Base-by-base conservation (phyloP, 2,888 invertebrate species). In the Pammene fasciana region DNA sequence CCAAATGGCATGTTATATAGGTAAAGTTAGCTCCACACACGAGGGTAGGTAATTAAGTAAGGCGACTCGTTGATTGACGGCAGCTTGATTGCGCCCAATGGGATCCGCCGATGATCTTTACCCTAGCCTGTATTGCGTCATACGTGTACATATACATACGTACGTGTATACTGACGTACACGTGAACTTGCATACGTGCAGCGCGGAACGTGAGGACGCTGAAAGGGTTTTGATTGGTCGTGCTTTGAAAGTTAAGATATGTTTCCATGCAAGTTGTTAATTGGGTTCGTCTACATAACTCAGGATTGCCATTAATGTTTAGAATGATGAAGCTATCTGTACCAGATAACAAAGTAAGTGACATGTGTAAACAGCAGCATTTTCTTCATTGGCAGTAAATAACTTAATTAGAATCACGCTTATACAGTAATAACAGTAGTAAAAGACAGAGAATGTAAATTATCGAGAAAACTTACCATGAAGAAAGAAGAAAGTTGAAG, bases 11-110 rank as follows among this genome's bases (percentile, higher is more conserved):
- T 18, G 16, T 11, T 43, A 54, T 65, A 60, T 70, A 60, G 54
- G 54, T 67, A 67, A 46, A 43, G 67, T 43, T 50, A n/a, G 46
- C 59, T 60, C 61, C 50, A 71, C 70, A 66, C 61, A 48, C 56
- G 67, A 70, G 67, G 52, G 55, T 62, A 66, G 72, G 71, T 73
- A 73, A 73, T 73, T 72, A 73, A 72, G 73, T 73, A 73, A 72
- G 71, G 72, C 72, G 72, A 71, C 56, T 61, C 65, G 73, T 48
- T 72, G 73, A 73, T 72, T 73, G 73, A 73, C 73, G 66, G 61
- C 65, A 71, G 70, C 62, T 65, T 72, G 73, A 73, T 73, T 72
- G 71, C 73, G 67, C 71, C 71, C 56, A 70, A 67, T 68, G 67
- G 54, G 59, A 68, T 57, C 67, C 67, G n/a, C 14, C 59, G 65